phyloP scores from a whole-genome alignment of 2,888 invertebrate species.

The Ophioninae sp. region DNA sequence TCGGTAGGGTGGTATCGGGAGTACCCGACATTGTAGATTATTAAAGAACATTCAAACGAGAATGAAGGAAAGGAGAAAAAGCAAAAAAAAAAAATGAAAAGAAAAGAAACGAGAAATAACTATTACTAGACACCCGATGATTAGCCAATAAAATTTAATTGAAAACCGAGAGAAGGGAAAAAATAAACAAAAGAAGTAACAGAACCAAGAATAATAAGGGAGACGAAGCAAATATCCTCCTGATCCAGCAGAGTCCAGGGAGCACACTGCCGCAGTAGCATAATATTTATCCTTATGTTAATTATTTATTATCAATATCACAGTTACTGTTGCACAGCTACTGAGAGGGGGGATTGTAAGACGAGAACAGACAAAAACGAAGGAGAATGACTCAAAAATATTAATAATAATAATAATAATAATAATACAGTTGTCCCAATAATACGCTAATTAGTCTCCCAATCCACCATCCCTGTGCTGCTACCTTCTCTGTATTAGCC shows the following conservation, averaged over 20 bases:
- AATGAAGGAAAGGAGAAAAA: slow-evolving; percentile 7
- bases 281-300: slow-evolving; percentile 79
- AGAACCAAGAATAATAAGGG: slow-evolving; percentile 38
- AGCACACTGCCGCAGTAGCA: slow-evolving; percentile 79
- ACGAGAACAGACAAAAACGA: slow-evolving; percentile 59
- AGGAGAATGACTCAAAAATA: slow-evolving; percentile 27
- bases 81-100: slow-evolving; percentile 7
- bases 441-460: slow-evolving; percentile 76
- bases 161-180: not conserved
- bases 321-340: slow-evolving; percentile 78
- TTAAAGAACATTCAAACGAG: slow-evolving; percentile 25
- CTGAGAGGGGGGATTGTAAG: slow-evolving; percentile 69
- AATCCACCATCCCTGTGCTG: slow-evolving; percentile 75
- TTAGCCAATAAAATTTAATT: slow-evolving; percentile 53
- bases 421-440: slow-evolving; percentile 54
- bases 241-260: slow-evolving; percentile 75
- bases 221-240: slow-evolving; percentile 71
- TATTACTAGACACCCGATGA: slow-evolving; percentile 55
- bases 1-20: slow-evolving; percentile 62
- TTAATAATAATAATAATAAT: slow-evolving; percentile 16
- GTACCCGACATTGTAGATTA: slow-evolving; percentile 61
- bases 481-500: slow-evolving; percentile 73
- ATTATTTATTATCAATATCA: slow-evolving; percentile 79
- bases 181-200: slow-evolving; percentile 32
- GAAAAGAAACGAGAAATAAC: slow-evolving; percentile 6